A percentile compares a stretch with the other conserved stretches of the same genome.
These are phyloP conservation scores for Pogonocichla stellata DNA, from an alignment of 2,113 vertebrate genomes.

Conservation along the genomic window DNA sequence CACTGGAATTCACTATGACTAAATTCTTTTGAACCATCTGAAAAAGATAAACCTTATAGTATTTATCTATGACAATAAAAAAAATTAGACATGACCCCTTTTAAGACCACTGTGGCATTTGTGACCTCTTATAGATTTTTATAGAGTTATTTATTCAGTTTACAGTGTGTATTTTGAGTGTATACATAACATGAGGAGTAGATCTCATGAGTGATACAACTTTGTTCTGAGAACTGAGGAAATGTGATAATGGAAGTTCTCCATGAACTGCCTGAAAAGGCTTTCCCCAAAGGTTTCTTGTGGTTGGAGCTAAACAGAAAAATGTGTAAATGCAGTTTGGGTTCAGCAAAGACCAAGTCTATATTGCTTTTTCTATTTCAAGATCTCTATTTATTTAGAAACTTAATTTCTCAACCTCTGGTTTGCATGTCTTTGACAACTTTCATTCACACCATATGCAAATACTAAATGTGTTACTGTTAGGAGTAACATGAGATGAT, in stretches of 20 bases:
- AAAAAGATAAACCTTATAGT: background rate
- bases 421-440: constrained; percentile 78
- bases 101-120: constrained; percentile 2
- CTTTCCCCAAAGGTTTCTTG: background rate
- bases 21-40: background rate
- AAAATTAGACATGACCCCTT: background rate
- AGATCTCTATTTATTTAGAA: constrained; percentile 67
- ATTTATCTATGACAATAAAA: background rate
- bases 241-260: background rate
- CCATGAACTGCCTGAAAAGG: background rate
- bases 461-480: constrained; percentile 71
- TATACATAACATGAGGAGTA: constrained; percentile 12
- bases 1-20: background rate
- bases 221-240: background rate
- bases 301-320: background rate
- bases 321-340: background rate
- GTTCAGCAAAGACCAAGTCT: background rate
- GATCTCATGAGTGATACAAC: constrained; percentile 7
- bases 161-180: constrained; percentile 38
- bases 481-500: constrained; percentile 60
- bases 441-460: constrained; percentile 80
- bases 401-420: constrained; percentile 57
- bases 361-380: constrained; percentile 30
- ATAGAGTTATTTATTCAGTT: constrained; percentile 18
- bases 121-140: background rate